phyloP scores from a whole-genome alignment of 1,140 invertebrate genomes.

The Meloidogyne hapla region DNA sequence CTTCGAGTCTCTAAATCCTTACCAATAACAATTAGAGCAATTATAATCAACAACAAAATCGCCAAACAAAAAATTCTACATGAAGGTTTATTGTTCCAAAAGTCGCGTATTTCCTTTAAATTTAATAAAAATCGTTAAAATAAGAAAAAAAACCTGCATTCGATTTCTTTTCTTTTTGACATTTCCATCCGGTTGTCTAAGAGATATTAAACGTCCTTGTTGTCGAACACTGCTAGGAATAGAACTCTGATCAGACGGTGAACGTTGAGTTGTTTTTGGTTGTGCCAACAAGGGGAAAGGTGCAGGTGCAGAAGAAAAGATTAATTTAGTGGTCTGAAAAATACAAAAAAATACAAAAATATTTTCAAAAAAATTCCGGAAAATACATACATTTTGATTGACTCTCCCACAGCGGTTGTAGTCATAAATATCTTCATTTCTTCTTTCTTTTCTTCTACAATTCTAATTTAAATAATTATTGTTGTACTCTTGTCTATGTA shows the following conservation, averaged over 20 bases:
- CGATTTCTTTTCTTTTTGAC: constrained; percentile 13
- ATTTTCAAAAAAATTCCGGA: not conserved
- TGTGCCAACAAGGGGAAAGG: not conserved
- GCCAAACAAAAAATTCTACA: constrained; percentile 22
- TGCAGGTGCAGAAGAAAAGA: not conserved
- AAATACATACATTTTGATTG: not conserved
- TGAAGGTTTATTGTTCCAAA: constrained; percentile 5
- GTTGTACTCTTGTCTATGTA: not conserved
- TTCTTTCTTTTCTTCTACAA: not conserved
- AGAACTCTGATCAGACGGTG: not conserved
- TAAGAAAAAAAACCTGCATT: constrained; percentile 21
- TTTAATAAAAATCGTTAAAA: not conserved
- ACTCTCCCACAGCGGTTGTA: not conserved
- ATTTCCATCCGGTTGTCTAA: not conserved
- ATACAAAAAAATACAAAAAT: not conserved
- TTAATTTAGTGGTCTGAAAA: not conserved
- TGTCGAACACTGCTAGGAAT: not conserved
- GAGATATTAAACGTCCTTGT: not conserved
- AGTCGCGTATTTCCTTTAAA: constrained; percentile 17
- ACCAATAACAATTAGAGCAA: not conserved
- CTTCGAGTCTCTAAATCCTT: not conserved
- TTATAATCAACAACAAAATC: constrained; percentile 3
- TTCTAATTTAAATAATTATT: not conserved
- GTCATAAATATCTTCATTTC: not conserved
- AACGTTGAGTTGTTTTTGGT: not conserved